Conservation (phyloP, 1,140 invertebrate genomes). For the Diorhabda carinulata region DNA sequence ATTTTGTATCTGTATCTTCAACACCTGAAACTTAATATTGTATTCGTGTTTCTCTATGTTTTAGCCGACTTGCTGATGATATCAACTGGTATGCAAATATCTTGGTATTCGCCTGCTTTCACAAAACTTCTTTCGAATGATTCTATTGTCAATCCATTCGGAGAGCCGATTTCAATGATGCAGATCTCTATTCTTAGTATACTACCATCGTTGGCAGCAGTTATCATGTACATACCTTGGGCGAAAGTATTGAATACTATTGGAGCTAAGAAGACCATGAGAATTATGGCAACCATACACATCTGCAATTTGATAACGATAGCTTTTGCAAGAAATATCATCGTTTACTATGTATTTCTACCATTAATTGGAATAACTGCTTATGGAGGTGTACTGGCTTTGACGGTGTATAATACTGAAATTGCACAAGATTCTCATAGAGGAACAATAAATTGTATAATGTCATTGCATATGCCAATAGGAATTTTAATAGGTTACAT, state of each 20-base stretch:
- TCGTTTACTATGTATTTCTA: slow-evolving; percentile 39
- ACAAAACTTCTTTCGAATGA: slow-evolving; percentile 49
- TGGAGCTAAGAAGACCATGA: slow-evolving; percentile 48
- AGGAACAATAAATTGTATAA: slow-evolving; percentile 27
- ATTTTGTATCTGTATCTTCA: too few relatives aligned
- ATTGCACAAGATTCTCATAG: slow-evolving; percentile 44
- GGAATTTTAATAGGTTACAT: slow-evolving; percentile 48
- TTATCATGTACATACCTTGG: slow-evolving; percentile 43
- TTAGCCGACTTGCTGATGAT: too few relatives aligned
- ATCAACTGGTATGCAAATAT: too few relatives aligned
- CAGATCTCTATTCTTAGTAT: slow-evolving; percentile 76
- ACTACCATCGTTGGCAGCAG: slow-evolving; percentile 70
- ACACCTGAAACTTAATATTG: too few relatives aligned
- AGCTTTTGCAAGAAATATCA: slow-evolving; percentile 42
- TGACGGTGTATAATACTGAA: slow-evolving; percentile 52
- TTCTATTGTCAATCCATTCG: slow-evolving; percentile 34
- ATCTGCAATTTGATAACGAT: slow-evolving; percentile 17
- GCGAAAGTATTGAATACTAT: slow-evolving; percentile 44
- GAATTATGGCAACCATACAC: slow-evolving; percentile 44
- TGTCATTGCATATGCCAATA: slow-evolving; percentile 28
- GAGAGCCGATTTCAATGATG: slow-evolving; percentile 44
- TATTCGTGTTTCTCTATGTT: too few relatives aligned
- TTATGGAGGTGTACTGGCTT: slow-evolving; percentile 48
- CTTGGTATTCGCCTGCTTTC: slow-evolving; percentile 67
- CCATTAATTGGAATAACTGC: slow-evolving; percentile 46